These are phyloP conservation scores for Listronotus bonariensis DNA, from an alignment of 1,140 invertebrate genomes.

Conservation along the genomic window DNA sequence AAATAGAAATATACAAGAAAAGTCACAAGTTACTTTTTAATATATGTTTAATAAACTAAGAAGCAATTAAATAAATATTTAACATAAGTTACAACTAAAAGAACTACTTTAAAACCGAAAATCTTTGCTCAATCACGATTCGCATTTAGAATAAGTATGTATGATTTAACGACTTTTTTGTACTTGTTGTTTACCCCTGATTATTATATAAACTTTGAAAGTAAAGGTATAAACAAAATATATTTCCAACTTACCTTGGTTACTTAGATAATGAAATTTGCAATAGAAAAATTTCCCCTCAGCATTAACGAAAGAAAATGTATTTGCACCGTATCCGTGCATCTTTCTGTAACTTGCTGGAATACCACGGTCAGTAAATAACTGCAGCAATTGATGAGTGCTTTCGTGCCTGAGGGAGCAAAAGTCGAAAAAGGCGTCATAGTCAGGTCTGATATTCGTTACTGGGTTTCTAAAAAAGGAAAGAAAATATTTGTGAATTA, in stretches of 20 bases:
- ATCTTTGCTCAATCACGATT: too few species aligned
- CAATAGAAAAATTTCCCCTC: constrained; percentile 72
- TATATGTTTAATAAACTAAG: too few species aligned
- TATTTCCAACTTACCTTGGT: constrained; percentile 64
- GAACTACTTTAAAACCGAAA: too few species aligned
- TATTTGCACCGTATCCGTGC: constrained; percentile 91
- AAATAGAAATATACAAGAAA: too few species aligned
- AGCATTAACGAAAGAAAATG: constrained; percentile 84
- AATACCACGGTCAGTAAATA: constrained; percentile 83
- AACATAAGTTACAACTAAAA: too few species aligned
- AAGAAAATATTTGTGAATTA: background rate
- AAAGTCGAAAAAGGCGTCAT: constrained; percentile 92
- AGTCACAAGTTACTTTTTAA: too few species aligned
- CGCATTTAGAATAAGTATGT: too few species aligned
- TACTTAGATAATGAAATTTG: constrained; percentile 89
- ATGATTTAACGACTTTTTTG: too few species aligned
- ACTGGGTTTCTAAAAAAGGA: constrained; percentile 70
- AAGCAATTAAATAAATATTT: too few species aligned
- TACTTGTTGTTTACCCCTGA: too few species aligned
- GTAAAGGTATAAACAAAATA: too few species aligned
- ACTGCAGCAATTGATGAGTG: constrained; percentile 78
- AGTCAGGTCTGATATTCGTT: constrained; percentile 78
- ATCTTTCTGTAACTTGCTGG: constrained; percentile 87
- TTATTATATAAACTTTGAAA: too few species aligned
- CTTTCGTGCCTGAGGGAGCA: constrained; percentile 80